phyloP scores from a whole-genome alignment of 2,888 invertebrate species.

The Drosophila subquinaria region DNA sequence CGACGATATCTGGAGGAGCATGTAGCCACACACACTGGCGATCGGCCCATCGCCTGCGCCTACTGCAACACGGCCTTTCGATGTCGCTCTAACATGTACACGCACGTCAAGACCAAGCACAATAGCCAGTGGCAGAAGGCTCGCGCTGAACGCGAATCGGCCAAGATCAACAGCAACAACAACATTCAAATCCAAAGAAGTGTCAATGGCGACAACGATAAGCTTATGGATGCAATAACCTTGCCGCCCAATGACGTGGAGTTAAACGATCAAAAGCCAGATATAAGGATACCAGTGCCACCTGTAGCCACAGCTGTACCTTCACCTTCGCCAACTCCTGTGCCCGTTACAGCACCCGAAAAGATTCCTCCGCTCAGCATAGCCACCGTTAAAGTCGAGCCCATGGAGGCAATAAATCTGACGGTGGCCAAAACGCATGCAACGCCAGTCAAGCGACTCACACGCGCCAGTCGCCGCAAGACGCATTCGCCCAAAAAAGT shows the following conservation, averaged over 20 bases:
- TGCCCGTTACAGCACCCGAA: slow-evolving; percentile 2
- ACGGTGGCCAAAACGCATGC: slow-evolving; percentile 50
- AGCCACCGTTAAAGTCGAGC: slow-evolving; percentile 37
- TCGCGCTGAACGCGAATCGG: slow-evolving; percentile 70
- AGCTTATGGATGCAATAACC: slow-evolving; percentile 28
- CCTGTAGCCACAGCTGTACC: slow-evolving; percentile 2
- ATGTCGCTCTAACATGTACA: slow-evolving; percentile 75
- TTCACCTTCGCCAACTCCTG: not conserved
- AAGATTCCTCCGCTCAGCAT: slow-evolving; percentile 5
- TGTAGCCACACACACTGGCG: slow-evolving; percentile 72
- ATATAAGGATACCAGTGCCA: slow-evolving; percentile 8
- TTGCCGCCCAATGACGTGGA: slow-evolving; percentile 9
- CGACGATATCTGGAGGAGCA: slow-evolving; percentile 74
- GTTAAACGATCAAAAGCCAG: not conserved
- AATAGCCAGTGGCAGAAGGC: slow-evolving; percentile 70
- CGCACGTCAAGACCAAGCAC: slow-evolving; percentile 71
- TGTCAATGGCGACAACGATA: slow-evolving; percentile 50
- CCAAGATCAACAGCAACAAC: slow-evolving; percentile 59
- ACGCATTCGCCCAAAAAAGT: slow-evolving; percentile 71
- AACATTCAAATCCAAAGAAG: slow-evolving; percentile 51
- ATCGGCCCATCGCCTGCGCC: slow-evolving; percentile 68
- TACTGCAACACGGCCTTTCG: slow-evolving; percentile 74
- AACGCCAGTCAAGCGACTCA: slow-evolving; percentile 36
- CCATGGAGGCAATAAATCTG: slow-evolving; percentile 64
- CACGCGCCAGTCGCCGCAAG: slow-evolving; percentile 69